Evolutionary conservation across 2,113 vertebrate genomes (phyloP), one percentile per base, ranked within the genome.

Genomic region (Coptodon rendalli): DNA sequence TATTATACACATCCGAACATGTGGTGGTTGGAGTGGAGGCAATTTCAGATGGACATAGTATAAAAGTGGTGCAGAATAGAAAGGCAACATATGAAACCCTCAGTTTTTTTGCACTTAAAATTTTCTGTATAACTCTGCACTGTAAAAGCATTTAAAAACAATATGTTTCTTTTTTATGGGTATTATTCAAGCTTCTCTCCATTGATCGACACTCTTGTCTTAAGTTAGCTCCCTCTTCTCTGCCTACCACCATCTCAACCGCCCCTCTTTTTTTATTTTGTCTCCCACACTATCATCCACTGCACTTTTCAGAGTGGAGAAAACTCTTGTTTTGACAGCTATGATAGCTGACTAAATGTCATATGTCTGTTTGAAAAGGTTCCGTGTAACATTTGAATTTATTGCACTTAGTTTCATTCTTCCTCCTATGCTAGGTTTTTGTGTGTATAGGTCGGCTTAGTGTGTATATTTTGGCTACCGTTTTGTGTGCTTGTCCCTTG

Each of bases 261-360:
- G 10, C 27, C 16, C 59, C 34, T 57, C 85, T 31, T 86, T 81
- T 86, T 89, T 87, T 19, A 38, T 38, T 29, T 78, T 5, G 57
- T 85, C 89, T 89, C 87, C 87, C 63, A 82, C 40, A 59, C 80
- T 59, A 84, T 89, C 81, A 86, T n/a, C 63, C 66, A 87, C 91
- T 81, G 86, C 11, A 34, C 89, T 81, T 87, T 92, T 84, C 87
- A 87, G 53, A 86, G 82, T 57, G 84, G 63, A 91, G 79, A 84
- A 92, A 95, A 92, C 81, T 87, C 78, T 94, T 92, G 88, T 94
- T 94, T 94, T 95, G 94, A 95, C 92, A 93, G 89, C 91, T 92
- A n/a, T 90, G 90, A 94, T 91, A 91, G 91, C 87, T 84, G 89
- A 93, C 89, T 86, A 94, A 91, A 95, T 94, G 92, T 92, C 92